These are phyloP conservation scores for Setipinna tenuifilis DNA, from an alignment of 2,797 vertebrate genomes.

Conservation along the genomic window DNA sequence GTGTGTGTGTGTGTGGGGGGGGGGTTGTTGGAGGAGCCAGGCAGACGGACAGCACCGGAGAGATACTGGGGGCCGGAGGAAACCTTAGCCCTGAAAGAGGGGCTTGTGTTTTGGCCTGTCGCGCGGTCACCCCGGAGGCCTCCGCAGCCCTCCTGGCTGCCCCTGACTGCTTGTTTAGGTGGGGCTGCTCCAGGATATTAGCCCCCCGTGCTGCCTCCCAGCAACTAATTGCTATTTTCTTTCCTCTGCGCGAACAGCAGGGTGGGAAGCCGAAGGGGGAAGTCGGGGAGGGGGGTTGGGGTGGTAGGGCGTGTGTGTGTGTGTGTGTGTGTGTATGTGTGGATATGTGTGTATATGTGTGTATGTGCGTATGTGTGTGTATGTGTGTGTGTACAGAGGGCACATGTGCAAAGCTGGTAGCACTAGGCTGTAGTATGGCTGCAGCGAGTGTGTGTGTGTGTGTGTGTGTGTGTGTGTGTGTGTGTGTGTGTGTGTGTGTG, in stretches of 20 bases:
- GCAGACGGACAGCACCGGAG: neutral
- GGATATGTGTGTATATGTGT: neutral
- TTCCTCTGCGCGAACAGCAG: conserved; percentile 20
- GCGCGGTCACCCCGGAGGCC: conserved; percentile 25
- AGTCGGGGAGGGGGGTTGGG: neutral
- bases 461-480: too few relatives aligned
- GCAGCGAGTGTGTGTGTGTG: too few relatives aligned
- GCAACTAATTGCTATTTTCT: conserved; percentile 44
- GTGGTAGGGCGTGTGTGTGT: neutral
- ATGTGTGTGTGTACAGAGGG: too few relatives aligned
- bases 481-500: too few relatives aligned
- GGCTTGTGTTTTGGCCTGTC: conserved; percentile 33
- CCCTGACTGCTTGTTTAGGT: conserved; percentile 51
- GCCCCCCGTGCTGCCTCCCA: conserved; percentile 40
- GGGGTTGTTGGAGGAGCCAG: neutral
- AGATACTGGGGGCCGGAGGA: conserved; percentile 1
- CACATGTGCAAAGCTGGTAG: too few relatives aligned
- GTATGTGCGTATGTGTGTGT: neutral
- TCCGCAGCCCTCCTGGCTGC: conserved; percentile 29
- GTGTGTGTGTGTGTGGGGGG: neutral
- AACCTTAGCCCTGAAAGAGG: conserved; percentile 32
- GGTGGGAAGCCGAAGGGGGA: neutral
- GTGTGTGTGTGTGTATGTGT: neutral
- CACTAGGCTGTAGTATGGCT: too few relatives aligned
- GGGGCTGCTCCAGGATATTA: conserved; percentile 43